Evolutionary conservation across 2,113 vertebrate genomes (phyloP).

Genomic region (Psittacus erithacus): DNA sequence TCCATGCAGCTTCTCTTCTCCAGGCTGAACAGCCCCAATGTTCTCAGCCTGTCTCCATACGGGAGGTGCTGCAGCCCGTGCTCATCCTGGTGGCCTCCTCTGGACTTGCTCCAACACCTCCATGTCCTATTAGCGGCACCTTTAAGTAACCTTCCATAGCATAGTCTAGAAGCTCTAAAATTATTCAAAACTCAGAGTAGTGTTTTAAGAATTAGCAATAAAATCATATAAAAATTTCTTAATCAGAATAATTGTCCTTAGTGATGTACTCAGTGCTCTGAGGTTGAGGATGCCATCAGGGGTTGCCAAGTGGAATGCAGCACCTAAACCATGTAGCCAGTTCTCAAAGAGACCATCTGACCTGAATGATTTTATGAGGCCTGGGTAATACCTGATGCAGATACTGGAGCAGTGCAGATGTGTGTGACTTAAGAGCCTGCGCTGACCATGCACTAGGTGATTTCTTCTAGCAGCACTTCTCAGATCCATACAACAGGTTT

Average conservation of each 20-base stretch:
- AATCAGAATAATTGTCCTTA: background rate
- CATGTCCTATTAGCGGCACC: background rate
- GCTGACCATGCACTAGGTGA: rapidly evolving
- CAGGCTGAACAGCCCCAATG: too few relatives aligned
- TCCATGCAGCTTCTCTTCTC: too few relatives aligned
- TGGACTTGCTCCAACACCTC: background rate
- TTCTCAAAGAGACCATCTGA: background rate
- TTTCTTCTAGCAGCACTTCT: background rate
- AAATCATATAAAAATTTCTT: background rate
- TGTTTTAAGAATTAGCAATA: background rate
- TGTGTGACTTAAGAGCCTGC: background rate
- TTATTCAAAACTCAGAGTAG: background rate
- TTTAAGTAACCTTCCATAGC: background rate
- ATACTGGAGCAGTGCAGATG: background rate
- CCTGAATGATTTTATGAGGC: background rate
- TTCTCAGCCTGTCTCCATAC: background rate
- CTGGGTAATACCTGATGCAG: background rate
- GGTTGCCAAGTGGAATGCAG: background rate
- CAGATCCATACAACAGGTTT: background rate
- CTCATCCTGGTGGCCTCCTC: rapidly evolving
- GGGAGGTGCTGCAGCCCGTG: background rate
- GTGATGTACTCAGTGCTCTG: background rate
- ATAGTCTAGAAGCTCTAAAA: background rate
- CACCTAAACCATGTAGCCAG: background rate
- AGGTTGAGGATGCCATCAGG: background rate